Evolutionary conservation across 2,888 invertebrate genomes (phyloP), one percentile per base, ranked within the genome.

Genomic region (Holacanthella duospinosa): DNA sequence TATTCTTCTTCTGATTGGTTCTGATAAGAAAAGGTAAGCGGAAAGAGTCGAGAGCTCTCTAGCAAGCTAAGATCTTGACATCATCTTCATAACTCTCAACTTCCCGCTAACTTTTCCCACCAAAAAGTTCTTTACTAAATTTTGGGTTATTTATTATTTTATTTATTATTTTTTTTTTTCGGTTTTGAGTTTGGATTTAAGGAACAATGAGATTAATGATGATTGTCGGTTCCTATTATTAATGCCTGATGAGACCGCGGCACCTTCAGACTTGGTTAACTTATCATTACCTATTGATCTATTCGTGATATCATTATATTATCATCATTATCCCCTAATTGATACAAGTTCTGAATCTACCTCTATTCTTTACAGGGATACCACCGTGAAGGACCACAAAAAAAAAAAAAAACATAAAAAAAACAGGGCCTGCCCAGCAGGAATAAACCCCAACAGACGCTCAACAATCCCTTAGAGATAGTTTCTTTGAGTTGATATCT

Each of bases 241-340:
- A 48, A 48, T 48, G 48, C 48, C 48, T 48, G 12, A 48, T n/a
- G 48, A 48, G 48, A 48, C 48, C 48, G 48, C 48, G 48, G 48
- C 48, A 48, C 48, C 48, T 48, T 48, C 48, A 48, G 48, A n/a
- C 48, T 48, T 21, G 48, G 48, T 48, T 48, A 48, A 48, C 48
- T 48, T 48, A 48, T 48, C 48, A 48, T 48, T 48, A 48, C 48
- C 48, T 48, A 48, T 48, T 48, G 48, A 48, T 48, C 21, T 21
- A 48, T 48, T 48, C 48, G 48, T 48, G 48, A 48, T 48, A 48
- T 48, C 48, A 48, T 48, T 48, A 48, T 48, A 48, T 48, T 48
- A 48, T 48, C 48, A 48, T 48, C 48, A 48, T 48, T 48, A 48
- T 48, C 12, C 21, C 12, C 48, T n/a, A 48, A 48, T 48, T 48